Base-by-base conservation (phyloP, 2,888 invertebrate species). In the Tanytarsus gracilentus region DNA sequence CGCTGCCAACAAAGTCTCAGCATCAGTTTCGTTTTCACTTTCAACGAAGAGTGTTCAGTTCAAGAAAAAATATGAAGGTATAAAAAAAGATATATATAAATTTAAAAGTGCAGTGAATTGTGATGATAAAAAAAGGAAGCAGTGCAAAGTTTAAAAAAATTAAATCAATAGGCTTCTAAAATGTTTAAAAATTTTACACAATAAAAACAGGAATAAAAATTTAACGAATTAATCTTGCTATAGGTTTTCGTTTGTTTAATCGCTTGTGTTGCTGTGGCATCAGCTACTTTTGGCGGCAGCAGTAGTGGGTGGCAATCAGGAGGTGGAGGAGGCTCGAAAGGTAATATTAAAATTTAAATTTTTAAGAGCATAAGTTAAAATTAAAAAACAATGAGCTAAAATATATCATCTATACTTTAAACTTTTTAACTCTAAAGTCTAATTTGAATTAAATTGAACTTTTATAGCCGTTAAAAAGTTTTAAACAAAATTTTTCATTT, bases 191-290 rank as follows among this genome's bases (percentile, higher is more conserved):
- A 3, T 30, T 5, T 11, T 30, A 9, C 11, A 3, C 2, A 30
- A 30, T n/a, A 5, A 11, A 3, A 2, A 3, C 9, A 5, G 2
- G 2, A 11, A 39, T 3, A 39, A 14, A 39, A 18, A 23, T 21
- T 18, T 44, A 21, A 4, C 1, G 27, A 16, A 30, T 18, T 11
- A 18, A 29, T 14, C 6, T 26, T 27, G 8, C 36, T 40, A 16
- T 52, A 62, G 62, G 60, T 62, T 14, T 60, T 62, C 30, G 52
- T 62, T 23, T 62, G 62, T 33, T 62, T 62, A 49, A 29, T 62
- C 11, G 62, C 62, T 25, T 60, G 56, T 11, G 39, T 60, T 18
- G 62, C 60, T 11, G 53, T 62, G n/a, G 51, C 59, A 18, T 48
- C 59, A 8, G 62, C 62, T 14, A 60, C 62, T n/a, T 62, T 62